Base-by-base conservation (phyloP, 2,113 vertebrate genomes). In the Pandion haliaetus region DNA sequence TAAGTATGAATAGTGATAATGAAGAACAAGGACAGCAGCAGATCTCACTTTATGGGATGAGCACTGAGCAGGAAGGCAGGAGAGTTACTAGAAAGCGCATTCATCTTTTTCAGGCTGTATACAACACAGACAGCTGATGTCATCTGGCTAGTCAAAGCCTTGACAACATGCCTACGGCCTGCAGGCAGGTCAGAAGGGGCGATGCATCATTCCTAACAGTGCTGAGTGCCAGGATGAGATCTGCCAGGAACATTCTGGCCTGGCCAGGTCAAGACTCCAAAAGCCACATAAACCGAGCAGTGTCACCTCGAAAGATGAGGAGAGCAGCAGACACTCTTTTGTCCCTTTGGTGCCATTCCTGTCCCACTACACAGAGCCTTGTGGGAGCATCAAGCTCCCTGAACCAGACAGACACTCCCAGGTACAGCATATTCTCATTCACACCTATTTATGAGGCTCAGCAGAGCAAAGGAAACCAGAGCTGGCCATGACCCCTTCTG, bases 141-240 rank as follows among this genome's bases (percentile, higher is more conserved):
- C 49, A 58, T 3, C 26, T 10, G 32, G 54, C 36, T 36, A 16
- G 36, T 42, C 52, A 29, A 16, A 74, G 47, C 55, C 62, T 21
- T 2, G 1, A 6, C 26, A 24, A 13, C 0, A 4, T 19, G 45
- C 36, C 31, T 5, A 28, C 38, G 31, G 45, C 24, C 29, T 6
- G 24, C 20, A 4, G 77, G 40, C 29, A 42, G 40, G 34, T 54
- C 4, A 3, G 49, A 32, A 71, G 47, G 34, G 47, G 6, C 3
- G 1, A 45, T 28, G 8, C 47, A 24, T 25, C 34, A 11, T 32
- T 73, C 59, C 59, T 12, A 66, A 50, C 25, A 31, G 34, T 8
- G 31, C 36, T 25, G 38, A n/a, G 13, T 32, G 36, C n/a, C 50
- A 58, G 36, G 50, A 57, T n/a, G n/a, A 71, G 44, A 52, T 20